phyloP scores from a whole-genome alignment of 1,140 invertebrate species.

The Orius insidiosus region DNA sequence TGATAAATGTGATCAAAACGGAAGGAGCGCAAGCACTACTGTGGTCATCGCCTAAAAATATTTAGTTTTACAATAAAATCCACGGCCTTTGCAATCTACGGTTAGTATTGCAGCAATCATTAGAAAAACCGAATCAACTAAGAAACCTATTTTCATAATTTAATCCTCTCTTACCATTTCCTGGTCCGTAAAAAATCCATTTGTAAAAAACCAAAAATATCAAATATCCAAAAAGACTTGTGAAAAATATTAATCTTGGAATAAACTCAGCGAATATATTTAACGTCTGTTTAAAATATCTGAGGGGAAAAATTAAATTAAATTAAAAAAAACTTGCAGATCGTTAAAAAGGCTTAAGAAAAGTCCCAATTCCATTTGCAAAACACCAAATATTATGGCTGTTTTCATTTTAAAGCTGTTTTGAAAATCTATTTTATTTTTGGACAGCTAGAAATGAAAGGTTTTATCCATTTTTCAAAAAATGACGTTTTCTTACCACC shows the following conservation, averaged over 20 bases:
- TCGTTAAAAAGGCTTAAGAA: no score
- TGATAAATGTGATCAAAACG: slow-evolving; percentile 83
- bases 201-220: slow-evolving; percentile 81
- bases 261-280: slow-evolving; percentile 79
- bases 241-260: slow-evolving; percentile 78
- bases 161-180: slow-evolving; percentile 9
- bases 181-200: slow-evolving; percentile 51
- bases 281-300: slow-evolving; percentile 55
- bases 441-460: slow-evolving; percentile 25
- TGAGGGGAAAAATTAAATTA: no score
- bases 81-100: no score
- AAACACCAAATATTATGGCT: slow-evolving; percentile 70
- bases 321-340: no score
- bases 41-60: no score
- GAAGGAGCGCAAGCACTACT: slow-evolving; percentile 58
- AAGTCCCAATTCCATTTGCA: no score
- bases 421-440: slow-evolving; percentile 66
- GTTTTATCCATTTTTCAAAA: neutral
- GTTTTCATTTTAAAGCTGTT: slow-evolving; percentile 75
- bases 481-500: slow-evolving; percentile 23
- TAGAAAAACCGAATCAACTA: no score
- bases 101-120: no score
- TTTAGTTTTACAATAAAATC: no score
- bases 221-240: slow-evolving; percentile 81
- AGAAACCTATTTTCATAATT: no score